Conservation (phyloP, 2,113 vertebrate species). For the Alexandromys fortis region DNA sequence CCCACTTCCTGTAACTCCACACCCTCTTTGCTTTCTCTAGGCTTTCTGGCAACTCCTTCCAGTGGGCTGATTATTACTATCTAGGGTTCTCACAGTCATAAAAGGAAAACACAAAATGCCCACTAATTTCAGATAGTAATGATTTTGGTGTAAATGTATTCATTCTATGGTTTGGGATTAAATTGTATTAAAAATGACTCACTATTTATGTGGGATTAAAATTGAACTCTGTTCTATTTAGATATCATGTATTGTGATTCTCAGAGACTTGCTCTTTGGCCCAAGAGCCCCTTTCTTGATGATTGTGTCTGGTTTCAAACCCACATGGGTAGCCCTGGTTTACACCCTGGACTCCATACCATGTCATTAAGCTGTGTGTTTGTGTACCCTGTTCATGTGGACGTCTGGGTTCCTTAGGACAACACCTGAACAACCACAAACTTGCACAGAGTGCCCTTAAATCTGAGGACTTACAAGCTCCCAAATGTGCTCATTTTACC, state of each 20-base stretch:
- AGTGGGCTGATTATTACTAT: neutral
- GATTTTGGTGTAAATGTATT: neutral
- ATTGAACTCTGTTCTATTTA: neutral
- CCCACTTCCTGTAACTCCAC: neutral
- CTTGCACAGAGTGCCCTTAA: neutral
- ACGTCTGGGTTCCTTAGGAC: neutral
- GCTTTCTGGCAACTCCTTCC: neutral
- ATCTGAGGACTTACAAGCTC: neutral
- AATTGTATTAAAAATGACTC: neutral
- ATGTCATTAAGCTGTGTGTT: neutral
- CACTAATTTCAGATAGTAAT: slow-evolving; percentile 4
- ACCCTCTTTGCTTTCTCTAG: neutral
- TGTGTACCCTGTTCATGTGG: neutral
- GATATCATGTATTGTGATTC: neutral
- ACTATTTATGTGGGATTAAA: neutral
- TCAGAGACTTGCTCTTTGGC: neutral
- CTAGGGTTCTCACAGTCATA: neutral
- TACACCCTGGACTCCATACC: neutral
- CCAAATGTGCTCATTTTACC: neutral
- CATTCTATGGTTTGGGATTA: neutral
- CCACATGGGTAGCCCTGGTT: neutral
- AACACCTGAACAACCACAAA: neutral
- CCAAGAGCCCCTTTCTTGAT: neutral
- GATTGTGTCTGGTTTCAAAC: neutral
- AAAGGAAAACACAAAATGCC: neutral